A percentile compares a stretch with the other conserved stretches of the same genome.
These are phyloP conservation scores for Ctenochaetus hawaiiensis DNA, from an alignment of 2,797 vertebrate genomes.

Conservation along the genomic window DNA sequence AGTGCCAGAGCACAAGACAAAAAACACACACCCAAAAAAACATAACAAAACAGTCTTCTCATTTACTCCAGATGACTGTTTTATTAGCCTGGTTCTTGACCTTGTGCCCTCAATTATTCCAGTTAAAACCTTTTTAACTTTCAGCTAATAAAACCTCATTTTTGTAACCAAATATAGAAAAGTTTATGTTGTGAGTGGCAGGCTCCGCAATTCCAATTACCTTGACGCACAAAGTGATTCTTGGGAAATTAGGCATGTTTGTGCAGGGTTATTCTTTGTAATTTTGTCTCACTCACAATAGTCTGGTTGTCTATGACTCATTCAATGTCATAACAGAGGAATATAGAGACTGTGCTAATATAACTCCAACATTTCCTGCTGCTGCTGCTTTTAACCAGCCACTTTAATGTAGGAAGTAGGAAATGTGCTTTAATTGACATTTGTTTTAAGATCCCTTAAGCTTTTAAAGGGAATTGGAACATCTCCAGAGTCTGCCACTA, in stretches of 20 bases:
- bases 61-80: not conserved
- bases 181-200: not conserved
- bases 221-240: not conserved
- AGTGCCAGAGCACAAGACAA: too few species aligned
- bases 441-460: conserved; percentile 10
- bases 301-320: not conserved
- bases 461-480: not conserved
- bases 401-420: conserved; percentile 3
- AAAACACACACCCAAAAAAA: not conserved
- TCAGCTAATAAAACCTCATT: not conserved
- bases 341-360: conserved; percentile 2
- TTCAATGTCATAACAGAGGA: conserved; percentile 1
- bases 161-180: not conserved
- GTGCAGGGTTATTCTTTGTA: not conserved
- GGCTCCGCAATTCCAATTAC: not conserved
- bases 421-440: not conserved
- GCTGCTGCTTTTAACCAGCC: not conserved
- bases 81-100: not conserved
- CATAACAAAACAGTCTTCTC: too few species aligned
- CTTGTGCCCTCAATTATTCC: not conserved
- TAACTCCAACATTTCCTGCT: not conserved
- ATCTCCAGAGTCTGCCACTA: not conserved
- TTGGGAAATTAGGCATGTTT: not conserved
- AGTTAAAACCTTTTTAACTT: not conserved
- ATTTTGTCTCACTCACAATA: conserved; percentile 5